These are phyloP conservation scores for Euglossa dilemma DNA, from an alignment of 1,140 invertebrate genomes.

Conservation along the genomic window DNA sequence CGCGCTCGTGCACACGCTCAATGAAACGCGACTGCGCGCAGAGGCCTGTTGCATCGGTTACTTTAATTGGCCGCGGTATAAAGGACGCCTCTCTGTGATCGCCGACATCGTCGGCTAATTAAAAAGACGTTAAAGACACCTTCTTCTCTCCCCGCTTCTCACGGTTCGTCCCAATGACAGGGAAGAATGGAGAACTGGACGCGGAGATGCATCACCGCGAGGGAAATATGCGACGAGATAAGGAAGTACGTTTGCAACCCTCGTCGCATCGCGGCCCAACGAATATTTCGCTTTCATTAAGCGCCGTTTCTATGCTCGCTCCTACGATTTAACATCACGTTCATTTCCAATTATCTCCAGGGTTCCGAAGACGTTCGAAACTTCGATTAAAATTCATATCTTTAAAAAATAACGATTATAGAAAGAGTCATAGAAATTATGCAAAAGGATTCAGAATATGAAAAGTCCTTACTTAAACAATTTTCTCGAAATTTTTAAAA, in stretches of 20 bases:
- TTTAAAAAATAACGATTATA: no score
- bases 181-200: background rate
- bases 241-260: background rate
- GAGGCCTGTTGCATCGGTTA: slow-evolving; percentile 24
- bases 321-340: no score
- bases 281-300: background rate
- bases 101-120: slow-evolving; percentile 45
- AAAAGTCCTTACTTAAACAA: no score
- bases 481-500: no score
- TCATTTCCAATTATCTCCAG: no score
- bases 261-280: background rate
- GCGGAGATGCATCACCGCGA: background rate
- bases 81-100: slow-evolving; percentile 36
- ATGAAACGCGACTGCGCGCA: background rate
- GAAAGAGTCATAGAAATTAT: no score
- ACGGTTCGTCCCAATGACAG: background rate
- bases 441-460: no score
- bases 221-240: background rate
- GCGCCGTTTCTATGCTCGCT: no score
- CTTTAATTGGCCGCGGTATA: slow-evolving; percentile 52
- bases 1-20: background rate
- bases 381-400: no score
- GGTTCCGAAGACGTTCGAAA: no score
- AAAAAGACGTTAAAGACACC: slow-evolving; percentile 52
- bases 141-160: background rate